These are phyloP conservation scores for Gari tellinella DNA, from an alignment of 2,888 invertebrate species.

Conservation along the genomic window DNA sequence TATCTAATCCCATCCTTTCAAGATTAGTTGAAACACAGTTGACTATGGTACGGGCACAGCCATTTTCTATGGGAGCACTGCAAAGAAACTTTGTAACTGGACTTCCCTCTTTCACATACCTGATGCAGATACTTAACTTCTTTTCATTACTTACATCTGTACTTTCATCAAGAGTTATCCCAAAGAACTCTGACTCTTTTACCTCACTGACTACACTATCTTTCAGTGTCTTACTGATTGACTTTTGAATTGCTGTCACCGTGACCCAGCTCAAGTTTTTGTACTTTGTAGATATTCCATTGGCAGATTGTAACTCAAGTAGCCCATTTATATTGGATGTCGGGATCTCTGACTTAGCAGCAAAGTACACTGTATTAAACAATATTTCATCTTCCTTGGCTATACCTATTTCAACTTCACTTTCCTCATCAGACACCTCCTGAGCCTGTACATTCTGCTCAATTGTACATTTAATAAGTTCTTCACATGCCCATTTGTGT, in stretches of 20 bases:
- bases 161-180: slow-evolving; percentile 45
- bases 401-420: too few species aligned
- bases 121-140: slow-evolving; percentile 28
- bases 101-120: slow-evolving; percentile 14
- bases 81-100: too few species aligned
- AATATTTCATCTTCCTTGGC: too few species aligned
- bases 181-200: slow-evolving; percentile 12
- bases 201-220: background rate
- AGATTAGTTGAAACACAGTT: background rate
- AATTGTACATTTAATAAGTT: too few species aligned
- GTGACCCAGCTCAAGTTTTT: slow-evolving; percentile 3
- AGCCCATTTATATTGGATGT: background rate
- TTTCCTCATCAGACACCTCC: too few species aligned
- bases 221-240: background rate
- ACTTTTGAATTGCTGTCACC: background rate
- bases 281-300: background rate
- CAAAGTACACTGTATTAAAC: too few species aligned
- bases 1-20: slow-evolving; percentile 8
- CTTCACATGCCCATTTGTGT: too few species aligned
- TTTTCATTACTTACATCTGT: slow-evolving; percentile 45
- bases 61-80: background rate
- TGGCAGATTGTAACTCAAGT: background rate
- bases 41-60: slow-evolving; percentile 42
- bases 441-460: too few species aligned
- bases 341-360: too few species aligned